These are phyloP conservation scores for Thymelicus lineola DNA, from an alignment of 2,888 invertebrate genomes.

Conservation along the genomic window DNA sequence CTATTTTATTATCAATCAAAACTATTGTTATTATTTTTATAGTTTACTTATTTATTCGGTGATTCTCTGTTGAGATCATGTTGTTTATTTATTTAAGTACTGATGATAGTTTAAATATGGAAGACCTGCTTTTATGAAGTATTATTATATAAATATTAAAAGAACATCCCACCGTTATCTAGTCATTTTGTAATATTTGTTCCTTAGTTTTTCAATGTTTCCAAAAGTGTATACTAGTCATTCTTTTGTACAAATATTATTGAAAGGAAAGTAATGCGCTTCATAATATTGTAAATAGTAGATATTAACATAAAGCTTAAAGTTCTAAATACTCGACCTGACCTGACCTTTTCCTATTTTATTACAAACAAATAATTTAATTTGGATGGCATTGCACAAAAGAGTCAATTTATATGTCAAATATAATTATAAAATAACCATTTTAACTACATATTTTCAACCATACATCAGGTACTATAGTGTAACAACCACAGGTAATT, in stretches of 20 bases:
- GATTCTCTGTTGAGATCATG: too few relatives aligned
- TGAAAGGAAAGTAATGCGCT: constrained; percentile 65
- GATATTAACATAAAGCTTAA: background rate
- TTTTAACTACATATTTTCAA: too few relatives aligned
- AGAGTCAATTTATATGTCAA: background rate
- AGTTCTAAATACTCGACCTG: background rate
- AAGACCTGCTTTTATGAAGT: background rate
- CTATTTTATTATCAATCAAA: too few relatives aligned
- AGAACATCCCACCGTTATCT: background rate
- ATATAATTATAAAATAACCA: too few relatives aligned
- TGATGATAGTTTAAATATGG: background rate
- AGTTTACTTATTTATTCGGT: background rate
- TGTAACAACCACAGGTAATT: too few relatives aligned
- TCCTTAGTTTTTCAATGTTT: background rate
- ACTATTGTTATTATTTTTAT: background rate
- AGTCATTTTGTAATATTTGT: constrained; percentile 2
- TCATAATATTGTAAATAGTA: constrained; percentile 54
- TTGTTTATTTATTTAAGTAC: too few relatives aligned
- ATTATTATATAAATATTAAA: background rate
- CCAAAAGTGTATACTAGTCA: background rate
- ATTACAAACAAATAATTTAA: background rate
- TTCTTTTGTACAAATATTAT: constrained; percentile 27
- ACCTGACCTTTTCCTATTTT: background rate
- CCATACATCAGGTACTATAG: too few relatives aligned
- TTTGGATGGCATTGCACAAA: background rate